Evolutionary conservation across 2,888 invertebrate species (phyloP).

Genomic region (Quadroppia sp.): DNA sequence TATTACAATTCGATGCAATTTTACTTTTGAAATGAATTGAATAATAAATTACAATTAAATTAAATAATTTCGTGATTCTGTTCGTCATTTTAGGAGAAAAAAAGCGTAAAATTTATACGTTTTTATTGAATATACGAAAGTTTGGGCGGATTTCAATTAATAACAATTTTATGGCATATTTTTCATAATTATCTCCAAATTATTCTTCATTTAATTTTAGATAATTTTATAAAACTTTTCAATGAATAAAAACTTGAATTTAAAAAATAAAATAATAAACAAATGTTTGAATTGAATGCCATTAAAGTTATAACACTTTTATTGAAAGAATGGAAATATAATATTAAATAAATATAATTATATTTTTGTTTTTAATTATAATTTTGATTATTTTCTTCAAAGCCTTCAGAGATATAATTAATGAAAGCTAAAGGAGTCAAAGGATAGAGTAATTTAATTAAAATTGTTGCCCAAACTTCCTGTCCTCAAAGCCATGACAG

Average conservation of each 20-base stretch:
- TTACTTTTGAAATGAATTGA: background rate
- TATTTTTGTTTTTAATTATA: too few species aligned
- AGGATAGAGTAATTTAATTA: background rate
- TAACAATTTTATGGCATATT: background rate
- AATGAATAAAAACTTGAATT: too few species aligned
- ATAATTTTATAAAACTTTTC: too few species aligned
- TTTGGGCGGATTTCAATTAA: background rate
- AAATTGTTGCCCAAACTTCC: background rate
- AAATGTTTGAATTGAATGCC: too few species aligned
- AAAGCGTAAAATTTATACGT: background rate
- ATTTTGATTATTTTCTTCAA: background rate
- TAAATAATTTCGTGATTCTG: background rate
- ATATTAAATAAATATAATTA: too few species aligned
- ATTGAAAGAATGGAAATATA: too few species aligned
- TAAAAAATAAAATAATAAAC: too few species aligned
- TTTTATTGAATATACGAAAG: background rate
- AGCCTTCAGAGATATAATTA: too few species aligned
- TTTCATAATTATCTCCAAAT: background rate
- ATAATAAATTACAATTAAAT: background rate
- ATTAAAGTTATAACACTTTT: too few species aligned
- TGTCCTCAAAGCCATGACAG: background rate
- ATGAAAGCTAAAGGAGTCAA: too few species aligned
- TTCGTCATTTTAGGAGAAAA: background rate
- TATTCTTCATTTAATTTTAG: too few species aligned
- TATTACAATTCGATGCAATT: background rate